Conservation (phyloP, 2,888 invertebrate genomes). For the Lasiommata megera region DNA sequence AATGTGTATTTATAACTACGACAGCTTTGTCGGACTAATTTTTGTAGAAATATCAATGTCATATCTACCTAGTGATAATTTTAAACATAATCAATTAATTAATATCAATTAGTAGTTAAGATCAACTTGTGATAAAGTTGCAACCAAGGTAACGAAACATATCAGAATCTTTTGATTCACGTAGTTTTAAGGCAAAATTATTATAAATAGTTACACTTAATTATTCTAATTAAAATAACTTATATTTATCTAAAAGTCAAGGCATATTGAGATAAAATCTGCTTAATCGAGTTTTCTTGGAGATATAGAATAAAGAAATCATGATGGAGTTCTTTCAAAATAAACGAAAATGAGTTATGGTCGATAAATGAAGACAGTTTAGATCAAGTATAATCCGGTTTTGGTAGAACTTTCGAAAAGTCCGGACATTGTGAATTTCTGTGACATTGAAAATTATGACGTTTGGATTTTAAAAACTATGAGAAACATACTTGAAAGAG, state of each 20-base stretch:
- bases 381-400: no score
- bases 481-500: no score
- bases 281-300: background rate
- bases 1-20: background rate
- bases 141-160: constrained; percentile 88
- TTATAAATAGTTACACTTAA: background rate
- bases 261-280: background rate
- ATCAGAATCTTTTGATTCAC: constrained; percentile 86
- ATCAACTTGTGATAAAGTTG: constrained; percentile 81
- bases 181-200: constrained; percentile 60
- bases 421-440: no score
- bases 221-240: constrained; percentile 29
- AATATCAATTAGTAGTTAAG: constrained; percentile 71
- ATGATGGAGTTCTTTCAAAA: no score
- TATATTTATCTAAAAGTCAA: constrained; percentile 34
- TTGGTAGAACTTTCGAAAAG: no score
- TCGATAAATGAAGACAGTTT: no score
- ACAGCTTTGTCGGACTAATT: constrained; percentile 40
- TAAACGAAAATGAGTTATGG: no score
- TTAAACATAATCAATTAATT: constrained; percentile 59
- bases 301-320: no score
- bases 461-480: no score
- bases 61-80: constrained; percentile 42
- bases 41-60: constrained; percentile 65
- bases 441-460: no score